A percentile compares a stretch with the other conserved stretches of the same genome.
Evolutionary conservation across 2,113 vertebrate species (phyloP).

Genomic region (Tor tambroides): DNA sequence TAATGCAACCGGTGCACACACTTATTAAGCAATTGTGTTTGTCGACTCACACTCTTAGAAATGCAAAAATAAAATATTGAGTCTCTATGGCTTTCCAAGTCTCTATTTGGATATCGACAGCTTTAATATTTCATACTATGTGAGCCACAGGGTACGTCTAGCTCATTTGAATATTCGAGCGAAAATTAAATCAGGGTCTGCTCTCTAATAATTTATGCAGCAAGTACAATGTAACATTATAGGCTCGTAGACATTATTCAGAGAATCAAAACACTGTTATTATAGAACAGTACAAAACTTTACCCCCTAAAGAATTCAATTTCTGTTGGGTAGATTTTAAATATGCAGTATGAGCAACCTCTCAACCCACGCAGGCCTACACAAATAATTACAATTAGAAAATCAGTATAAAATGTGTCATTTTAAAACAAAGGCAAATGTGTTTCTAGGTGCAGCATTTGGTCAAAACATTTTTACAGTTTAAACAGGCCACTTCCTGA

Average conservation of each 20-base stretch:
- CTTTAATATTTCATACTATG: constrained; percentile 76
- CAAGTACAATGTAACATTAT: not conserved
- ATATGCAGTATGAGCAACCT: constrained; percentile 5
- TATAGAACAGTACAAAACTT: not conserved
- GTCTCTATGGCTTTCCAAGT: constrained; percentile 66
- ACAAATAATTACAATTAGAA: constrained; percentile 30
- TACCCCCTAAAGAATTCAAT: not conserved
- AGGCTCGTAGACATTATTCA: constrained; percentile 11
- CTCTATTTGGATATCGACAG: constrained; percentile 64
- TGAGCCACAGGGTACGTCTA: constrained; percentile 67
- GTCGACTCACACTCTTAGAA: constrained; percentile 60
- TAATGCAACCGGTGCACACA: not conserved
- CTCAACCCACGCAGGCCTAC: not conserved
- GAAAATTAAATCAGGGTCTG: constrained; percentile 41
- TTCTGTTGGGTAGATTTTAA: not conserved
- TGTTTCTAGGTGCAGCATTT: not conserved
- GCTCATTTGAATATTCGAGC: constrained; percentile 66
- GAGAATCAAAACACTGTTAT: constrained; percentile 4
- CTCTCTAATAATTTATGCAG: constrained; percentile 42
- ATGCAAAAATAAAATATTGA: constrained; percentile 70
- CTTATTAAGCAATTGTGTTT: constrained; percentile 3
- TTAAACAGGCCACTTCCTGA: not conserved
- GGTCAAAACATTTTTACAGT: not conserved
- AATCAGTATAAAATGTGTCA: not conserved
- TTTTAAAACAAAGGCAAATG: not conserved